Base-by-base conservation (phyloP, 2,113 vertebrate genomes). In the Buteo buteo region DNA sequence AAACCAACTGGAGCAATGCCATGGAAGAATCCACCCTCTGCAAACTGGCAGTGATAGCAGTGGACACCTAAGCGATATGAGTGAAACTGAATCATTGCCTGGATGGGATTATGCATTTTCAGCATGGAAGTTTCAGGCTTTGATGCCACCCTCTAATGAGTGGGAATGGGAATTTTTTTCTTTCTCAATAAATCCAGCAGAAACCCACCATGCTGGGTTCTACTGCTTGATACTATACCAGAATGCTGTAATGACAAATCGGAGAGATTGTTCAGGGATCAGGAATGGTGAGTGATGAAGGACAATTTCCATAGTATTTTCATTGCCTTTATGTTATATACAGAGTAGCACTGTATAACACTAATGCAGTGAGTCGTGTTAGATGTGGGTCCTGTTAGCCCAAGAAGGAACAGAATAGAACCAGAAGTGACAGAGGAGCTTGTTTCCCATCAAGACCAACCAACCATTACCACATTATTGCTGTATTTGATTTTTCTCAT, bases 401-500 rank as follows among this genome's bases (percentile, higher is more conserved):
- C n/a, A 71, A 34, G 29, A 69, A 28, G 55, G 61, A 82, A 29
- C 47, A 78, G 69, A 85, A 55, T 61, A 62, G 61, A 73, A 81
- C 38, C 74, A 88, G 45, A 80, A 82, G 66, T 77, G 88, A 82
- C 70, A 92, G 62, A 82, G 44, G 82, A 92, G 26, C 64, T 94
- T 92, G 52, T 82, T 96, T 86, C 62, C 58, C 25, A 77, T 70
- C 71, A 61, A 44, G 74, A 82, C 66, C 58, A 88, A 40, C 62
- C 79, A 92, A 92, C 49, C 47, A 61, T 90, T 92, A 82, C 74
- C 38, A n/a, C 17, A 17, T 82, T 94, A 88, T 86, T 93, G 71
- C 54, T 72, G 34, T 77, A 40, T 44, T 95, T 89, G 44, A 72
- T 93, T 96, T 92, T 83, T 76, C 54, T 82, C 40, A 88, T 93